These are phyloP conservation scores for Melanotus villosus DNA, from an alignment of 2,888 invertebrate species.

Conservation along the genomic window DNA sequence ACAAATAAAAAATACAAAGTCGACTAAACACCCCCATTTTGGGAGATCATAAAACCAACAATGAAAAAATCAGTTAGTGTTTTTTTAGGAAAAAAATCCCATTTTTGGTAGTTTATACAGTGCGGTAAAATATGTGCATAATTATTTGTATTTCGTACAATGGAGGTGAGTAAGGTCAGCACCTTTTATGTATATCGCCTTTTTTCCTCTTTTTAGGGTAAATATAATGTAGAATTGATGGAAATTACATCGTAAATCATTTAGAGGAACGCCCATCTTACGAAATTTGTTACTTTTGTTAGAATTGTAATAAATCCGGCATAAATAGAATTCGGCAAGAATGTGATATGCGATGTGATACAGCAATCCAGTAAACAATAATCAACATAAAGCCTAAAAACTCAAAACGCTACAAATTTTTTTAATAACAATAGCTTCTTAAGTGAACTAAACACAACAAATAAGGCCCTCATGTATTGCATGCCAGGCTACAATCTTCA, in stretches of 20 bases:
- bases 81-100: slow-evolving; percentile 5
- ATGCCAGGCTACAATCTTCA: too few relatives aligned
- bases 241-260: slow-evolving; percentile 43
- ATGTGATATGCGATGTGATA: too few relatives aligned
- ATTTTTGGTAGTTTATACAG: background rate
- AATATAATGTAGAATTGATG: slow-evolving; percentile 39
- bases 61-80: slow-evolving; percentile 9
- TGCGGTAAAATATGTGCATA: slow-evolving; percentile 45
- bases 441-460: too few relatives aligned
- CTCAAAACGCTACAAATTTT: too few relatives aligned
- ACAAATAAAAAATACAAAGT: background rate
- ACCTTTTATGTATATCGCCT: slow-evolving; percentile 24
- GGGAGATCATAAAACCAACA: background rate
- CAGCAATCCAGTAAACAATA: too few relatives aligned
- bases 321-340: too few relatives aligned
- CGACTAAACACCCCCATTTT: background rate
- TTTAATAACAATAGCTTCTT: too few relatives aligned
- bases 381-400: too few relatives aligned
- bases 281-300: slow-evolving; percentile 14
- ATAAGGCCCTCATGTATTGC: too few relatives aligned
- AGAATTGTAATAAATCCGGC: background rate
- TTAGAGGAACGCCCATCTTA: slow-evolving; percentile 27
- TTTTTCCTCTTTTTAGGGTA: slow-evolving; percentile 40
- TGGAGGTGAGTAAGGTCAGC: slow-evolving; percentile 40
- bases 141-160: slow-evolving; percentile 36